Conservation (phyloP, 2,797 vertebrate species). For the Syncerus caffer region DNA sequence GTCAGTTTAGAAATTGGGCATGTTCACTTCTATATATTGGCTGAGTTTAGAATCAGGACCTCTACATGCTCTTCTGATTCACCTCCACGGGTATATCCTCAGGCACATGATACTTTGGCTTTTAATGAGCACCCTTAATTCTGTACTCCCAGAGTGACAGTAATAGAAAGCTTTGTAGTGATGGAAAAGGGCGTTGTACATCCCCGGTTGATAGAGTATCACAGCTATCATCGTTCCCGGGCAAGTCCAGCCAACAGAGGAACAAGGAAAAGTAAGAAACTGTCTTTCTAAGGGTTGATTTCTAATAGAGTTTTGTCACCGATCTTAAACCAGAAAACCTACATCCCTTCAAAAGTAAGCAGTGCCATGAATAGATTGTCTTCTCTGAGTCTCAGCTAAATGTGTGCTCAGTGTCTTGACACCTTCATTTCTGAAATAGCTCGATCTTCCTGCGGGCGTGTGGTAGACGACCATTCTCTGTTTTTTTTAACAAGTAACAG, state of each 20-base stretch:
- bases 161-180: not conserved
- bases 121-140: constrained; percentile 40
- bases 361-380: not conserved
- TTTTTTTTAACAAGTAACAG: constrained; percentile 44
- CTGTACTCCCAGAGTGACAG: not conserved
- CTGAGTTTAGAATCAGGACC: not conserved
- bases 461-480: not conserved
- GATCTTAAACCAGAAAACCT: constrained; percentile 38
- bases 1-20: not conserved
- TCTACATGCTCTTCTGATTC: not conserved
- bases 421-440: constrained; percentile 33
- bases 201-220: not conserved
- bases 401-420: constrained; percentile 31
- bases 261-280: constrained; percentile 30
- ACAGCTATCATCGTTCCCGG: not conserved
- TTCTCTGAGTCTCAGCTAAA: constrained; percentile 14
- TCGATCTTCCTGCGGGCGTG: not conserved
- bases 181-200: constrained; percentile 11
- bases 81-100: not conserved
- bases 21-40: not conserved
- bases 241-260: not conserved
- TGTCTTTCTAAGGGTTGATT: constrained; percentile 39
- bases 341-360: constrained; percentile 39
- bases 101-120: not conserved
- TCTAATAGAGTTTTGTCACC: not conserved